Evolutionary conservation across 53 echinoderm and acorn worm species (phyloP).

Genomic region (Holothuria leucospilota): DNA sequence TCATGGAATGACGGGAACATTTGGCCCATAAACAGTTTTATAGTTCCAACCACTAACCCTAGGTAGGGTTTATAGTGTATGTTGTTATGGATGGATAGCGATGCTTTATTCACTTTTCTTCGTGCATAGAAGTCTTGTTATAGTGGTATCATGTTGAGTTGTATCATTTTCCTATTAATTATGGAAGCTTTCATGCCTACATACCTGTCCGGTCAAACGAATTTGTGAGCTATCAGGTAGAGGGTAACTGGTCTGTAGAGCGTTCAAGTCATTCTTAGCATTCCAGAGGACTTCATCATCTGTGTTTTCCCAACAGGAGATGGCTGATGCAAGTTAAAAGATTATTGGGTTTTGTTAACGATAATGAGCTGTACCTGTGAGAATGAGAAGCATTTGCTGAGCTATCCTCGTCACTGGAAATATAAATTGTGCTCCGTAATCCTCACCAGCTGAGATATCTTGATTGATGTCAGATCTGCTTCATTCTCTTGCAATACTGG

Average conservation of each 20-base stretch:
- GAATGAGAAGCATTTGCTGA: constrained; percentile 26
- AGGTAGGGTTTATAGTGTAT: no score
- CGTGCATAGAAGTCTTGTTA: no score
- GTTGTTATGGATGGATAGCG: no score
- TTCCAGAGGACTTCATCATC: constrained; percentile 35
- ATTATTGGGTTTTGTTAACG: constrained; percentile 47
- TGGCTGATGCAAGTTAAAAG: constrained; percentile 17
- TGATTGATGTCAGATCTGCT: no score
- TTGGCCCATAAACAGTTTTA: no score
- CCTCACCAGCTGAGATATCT: neutral
- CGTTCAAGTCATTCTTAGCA: constrained; percentile 34
- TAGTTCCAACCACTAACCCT: no score
- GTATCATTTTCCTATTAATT: constrained; percentile 32
- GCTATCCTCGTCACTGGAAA: neutral
- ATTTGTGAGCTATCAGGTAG: neutral
- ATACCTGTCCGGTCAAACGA: constrained; percentile 46
- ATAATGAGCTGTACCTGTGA: constrained; percentile 51
- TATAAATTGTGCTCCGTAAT: neutral
- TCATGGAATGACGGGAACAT: no score
- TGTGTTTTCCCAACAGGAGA: constrained; percentile 44
- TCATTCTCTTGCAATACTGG: no score
- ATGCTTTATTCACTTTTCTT: no score
- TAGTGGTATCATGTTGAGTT: neutral
- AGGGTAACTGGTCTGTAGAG: constrained; percentile 15
- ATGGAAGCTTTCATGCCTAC: neutral